phyloP scores from a whole-genome alignment of 2,113 vertebrate species.

The Microtus oregoni region DNA sequence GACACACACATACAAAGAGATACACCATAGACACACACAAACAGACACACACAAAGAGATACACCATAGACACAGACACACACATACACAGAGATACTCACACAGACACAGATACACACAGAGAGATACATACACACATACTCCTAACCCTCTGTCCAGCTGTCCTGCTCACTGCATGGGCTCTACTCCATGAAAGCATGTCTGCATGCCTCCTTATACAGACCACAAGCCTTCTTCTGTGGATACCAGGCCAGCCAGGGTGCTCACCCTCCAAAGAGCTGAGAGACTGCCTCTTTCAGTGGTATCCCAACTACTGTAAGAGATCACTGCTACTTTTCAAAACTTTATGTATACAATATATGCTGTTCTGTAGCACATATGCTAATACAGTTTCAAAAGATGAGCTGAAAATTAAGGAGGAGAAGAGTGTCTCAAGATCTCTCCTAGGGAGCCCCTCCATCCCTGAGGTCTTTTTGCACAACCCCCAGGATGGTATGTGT shows the following conservation, averaged over 20 bases:
- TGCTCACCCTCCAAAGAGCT: neutral
- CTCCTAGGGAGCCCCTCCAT: neutral
- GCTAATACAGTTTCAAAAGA: neutral
- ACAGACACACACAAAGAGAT: no score
- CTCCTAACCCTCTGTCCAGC: neutral
- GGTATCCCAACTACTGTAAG: neutral
- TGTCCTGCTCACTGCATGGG: neutral
- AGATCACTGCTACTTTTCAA: neutral
- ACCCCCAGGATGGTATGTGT: neutral
- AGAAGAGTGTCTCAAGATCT: neutral
- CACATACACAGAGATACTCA: neutral
- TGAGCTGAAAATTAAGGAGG: neutral
- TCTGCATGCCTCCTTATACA: no score
- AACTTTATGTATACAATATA: neutral
- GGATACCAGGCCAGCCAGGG: neutral
- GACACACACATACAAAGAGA: no score
- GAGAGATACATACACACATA: neutral
- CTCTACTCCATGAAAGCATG: neutral
- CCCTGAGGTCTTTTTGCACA: neutral
- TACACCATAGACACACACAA: no score
- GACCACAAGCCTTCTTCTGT: neutral
- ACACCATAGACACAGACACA: no score
- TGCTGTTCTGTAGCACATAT: neutral
- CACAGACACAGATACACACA: no score
- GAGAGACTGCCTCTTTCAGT: neutral